Evolutionary conservation across 2,888 invertebrate species (phyloP), one percentile per base, ranked within the genome.

Genomic region (Zygaena filipendulae): DNA sequence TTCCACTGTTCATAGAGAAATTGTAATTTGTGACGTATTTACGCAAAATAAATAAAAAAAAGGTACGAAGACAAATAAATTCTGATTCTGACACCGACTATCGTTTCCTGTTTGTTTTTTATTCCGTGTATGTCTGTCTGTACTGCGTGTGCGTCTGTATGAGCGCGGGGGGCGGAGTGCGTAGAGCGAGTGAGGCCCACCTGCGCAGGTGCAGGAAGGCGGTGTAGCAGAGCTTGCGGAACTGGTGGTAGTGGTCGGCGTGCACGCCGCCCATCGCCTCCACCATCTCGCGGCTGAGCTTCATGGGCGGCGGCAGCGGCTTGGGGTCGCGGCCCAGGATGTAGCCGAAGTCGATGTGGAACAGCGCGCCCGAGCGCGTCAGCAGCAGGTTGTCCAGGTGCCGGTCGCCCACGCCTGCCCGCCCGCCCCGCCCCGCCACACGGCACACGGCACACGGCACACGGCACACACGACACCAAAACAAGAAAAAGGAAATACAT

Each of bases 281-380:
- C 11, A 99, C 95, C 98, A 99, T 99, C 82, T 99, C 98, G 64
- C 92, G 92, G 66, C 95, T 97, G 21, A 99, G 83, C 71, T 97
- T 98, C 97, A 99, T 99, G 4, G 98, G 97, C 7, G 99, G 97
- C 2, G 98, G 98, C 61, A 98, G 84, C 1, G 97, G 97, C 70
- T 99, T 99, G 3, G 99, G 99, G 80, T 99, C 99, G 23, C 97
- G 84, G 0, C 97, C 99, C 33, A 99, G 82, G 60, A 97, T 94
- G 70, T 95, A 99, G 2, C 98, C 98, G 72, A 99, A 99, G 80
- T 97, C 97, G 42, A 97, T 96, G 70, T 97, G 97, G 74, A 97
- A 97, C 25, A 97, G 72, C 47, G 92, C 92, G 18, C 98, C 98
- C 28, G 87, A 85, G 20, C 87, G 87, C 3, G 97, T 96, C 3